Base-by-base conservation (phyloP, 2,888 invertebrate species). In the Laspeyria flexula region DNA sequence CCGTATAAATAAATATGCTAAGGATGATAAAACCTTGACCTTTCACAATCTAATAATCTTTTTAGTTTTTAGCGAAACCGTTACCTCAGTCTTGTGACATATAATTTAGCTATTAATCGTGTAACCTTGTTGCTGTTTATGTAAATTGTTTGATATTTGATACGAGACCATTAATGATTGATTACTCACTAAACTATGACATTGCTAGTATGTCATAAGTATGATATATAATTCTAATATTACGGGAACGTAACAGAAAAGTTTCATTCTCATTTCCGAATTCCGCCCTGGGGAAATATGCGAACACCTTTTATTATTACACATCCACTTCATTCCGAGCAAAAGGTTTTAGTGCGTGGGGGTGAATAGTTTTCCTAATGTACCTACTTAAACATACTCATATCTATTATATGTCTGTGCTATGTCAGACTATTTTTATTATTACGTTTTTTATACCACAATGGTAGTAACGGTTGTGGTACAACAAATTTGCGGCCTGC, bases 11-110 rank as follows among this genome's bases (percentile, higher is more conserved):
- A 18, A 31, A 18, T 18, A 15, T 35, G 27, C 21, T 12, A 44
- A 15, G 11, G 30, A 44, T 30, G 29, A 30, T 34, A 29, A 27
- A 21, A 30, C 16, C 43, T 13, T 43, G 34, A 38, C 38, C 38
- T 23, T 38, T 11, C 1, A 9, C 23, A 21, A 21, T 6, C 9
- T 30, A 38, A 11, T 23, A 5, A 4, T 37, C 29, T 37, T 44
- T 35, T 13, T 30, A 37, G 16, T 30, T 45, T 37, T 15, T 23
- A 37, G 16, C 25, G 10, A 11, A 11, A 16, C 21, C n/a, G 21
- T 29, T 37, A 37, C 27, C 29, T 43, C 11, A 12, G 18, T 44
- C n/a, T 44, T 37, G 21, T 30, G 13, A 43, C 18, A 35, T 18
- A 37, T 44, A 35, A 21, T 44, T 30, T 21, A 37, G 30, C 29